Evolutionary conservation across 2,113 vertebrate genomes (phyloP).

Genomic region (Megalops atlanticus): DNA sequence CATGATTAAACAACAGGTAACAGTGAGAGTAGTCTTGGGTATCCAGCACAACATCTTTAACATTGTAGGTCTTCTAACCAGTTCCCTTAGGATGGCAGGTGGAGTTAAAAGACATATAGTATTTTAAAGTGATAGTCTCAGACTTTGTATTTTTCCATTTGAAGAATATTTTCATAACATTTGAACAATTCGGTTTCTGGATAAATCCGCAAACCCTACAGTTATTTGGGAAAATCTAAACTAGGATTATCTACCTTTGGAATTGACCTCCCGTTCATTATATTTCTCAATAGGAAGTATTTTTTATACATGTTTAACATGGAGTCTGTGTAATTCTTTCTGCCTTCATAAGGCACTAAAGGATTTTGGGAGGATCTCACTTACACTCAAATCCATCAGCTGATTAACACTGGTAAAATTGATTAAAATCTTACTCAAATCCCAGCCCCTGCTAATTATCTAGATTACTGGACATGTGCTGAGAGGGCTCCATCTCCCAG

Average conservation of each 20-base stretch:
- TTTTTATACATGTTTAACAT: background rate
- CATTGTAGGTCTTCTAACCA: background rate
- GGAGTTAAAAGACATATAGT: background rate
- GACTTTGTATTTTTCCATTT: no score
- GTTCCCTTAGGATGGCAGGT: background rate
- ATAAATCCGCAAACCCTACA: background rate
- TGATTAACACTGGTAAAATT: background rate
- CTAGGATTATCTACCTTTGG: background rate
- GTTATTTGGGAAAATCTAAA: background rate
- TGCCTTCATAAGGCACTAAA: conserved; percentile 62
- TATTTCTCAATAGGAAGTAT: background rate
- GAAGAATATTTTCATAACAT: no score
- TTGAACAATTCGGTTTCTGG: no score
- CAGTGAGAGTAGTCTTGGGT: conserved; percentile 10
- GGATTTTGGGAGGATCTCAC: conserved; percentile 54
- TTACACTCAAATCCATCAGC: conserved; percentile 32
- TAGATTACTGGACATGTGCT: no score
- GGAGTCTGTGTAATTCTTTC: conserved; percentile 44
- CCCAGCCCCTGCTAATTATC: background rate
- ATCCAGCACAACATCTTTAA: conserved; percentile 6
- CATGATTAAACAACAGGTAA: conserved; percentile 25
- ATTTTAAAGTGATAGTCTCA: no score
- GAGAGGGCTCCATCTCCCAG: no score
- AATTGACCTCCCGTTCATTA: background rate
- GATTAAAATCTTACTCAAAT: background rate